Percentiles rank a stretch among this genome's conserved stretches.
phyloP scores from a whole-genome alignment of 1,140 invertebrate genomes.

The Caenorhabditis latens region DNA sequence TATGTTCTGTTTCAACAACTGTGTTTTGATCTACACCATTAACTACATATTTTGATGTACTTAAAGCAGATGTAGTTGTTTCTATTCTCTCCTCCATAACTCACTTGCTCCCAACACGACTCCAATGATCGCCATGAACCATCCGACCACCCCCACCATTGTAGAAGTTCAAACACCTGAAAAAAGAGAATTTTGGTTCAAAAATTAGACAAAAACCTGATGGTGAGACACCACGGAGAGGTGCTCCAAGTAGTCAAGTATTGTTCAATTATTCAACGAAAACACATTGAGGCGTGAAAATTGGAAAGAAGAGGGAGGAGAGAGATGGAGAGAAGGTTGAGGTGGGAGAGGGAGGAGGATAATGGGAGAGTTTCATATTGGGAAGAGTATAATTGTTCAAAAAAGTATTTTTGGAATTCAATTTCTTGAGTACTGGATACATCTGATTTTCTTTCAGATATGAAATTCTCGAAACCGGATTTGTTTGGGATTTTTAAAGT shows the following conservation, averaged over 20 bases:
- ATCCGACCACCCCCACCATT: constrained; percentile 33
- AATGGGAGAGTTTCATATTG: background rate
- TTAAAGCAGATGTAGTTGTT: background rate
- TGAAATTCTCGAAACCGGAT: too few relatives aligned
- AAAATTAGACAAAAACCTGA: background rate
- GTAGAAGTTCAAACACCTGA: constrained; percentile 23
- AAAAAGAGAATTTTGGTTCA: background rate
- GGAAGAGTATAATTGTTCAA: background rate
- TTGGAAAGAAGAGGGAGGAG: too few relatives aligned
- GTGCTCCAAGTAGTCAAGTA: background rate
- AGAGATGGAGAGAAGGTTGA: too few relatives aligned
- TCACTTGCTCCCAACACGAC: background rate
- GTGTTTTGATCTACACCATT: too few relatives aligned
- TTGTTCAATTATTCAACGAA: constrained; percentile 24
- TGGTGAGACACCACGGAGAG: background rate
- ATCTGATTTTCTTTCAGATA: too few relatives aligned
- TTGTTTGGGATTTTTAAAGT: too few relatives aligned
- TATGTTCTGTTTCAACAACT: too few relatives aligned
- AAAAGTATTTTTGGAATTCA: too few relatives aligned
- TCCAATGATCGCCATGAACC: background rate
- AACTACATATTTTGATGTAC: too few relatives aligned
- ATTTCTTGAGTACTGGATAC: too few relatives aligned
- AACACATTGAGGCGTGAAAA: constrained; percentile 25
- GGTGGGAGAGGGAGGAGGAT: background rate
- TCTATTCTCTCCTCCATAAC: background rate